Evolutionary conservation across 2,113 vertebrate species (phyloP), one percentile per base, ranked within the genome.

Genomic region (Gymnocephalus cernua): DNA sequence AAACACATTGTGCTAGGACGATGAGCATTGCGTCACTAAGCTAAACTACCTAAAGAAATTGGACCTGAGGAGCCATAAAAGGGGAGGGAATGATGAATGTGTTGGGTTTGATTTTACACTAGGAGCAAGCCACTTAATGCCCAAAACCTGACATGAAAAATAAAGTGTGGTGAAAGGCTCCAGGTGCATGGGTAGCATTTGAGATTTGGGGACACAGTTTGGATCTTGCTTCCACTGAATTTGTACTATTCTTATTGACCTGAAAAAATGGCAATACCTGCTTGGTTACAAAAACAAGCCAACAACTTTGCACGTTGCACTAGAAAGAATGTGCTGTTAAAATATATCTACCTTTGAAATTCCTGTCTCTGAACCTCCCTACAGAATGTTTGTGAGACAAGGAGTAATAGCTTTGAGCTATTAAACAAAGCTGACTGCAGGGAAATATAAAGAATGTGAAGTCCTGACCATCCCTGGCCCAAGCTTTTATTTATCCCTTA

Each of bases 391-490:
- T 71, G 61, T 71, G 57, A 53, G 62, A 65, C 9, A 5, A 38
- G 21, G 32, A 83, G 45, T 62, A 47, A 50, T 21, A 50, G 7
- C 29, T 56, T 71, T 58, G 51, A 77, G 67, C 29, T 74, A 44
- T 62, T 53, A 63, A 84, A 77, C 56, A 54, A 74, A 48, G 13
- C 32, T 63, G 59, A 63, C 50, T 21, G 41, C 45, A 65, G 38
- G 38, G n/a, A 75, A 57, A 69, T 61, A 83, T 62, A 66, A 77
- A 81, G 41, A 73, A 53, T 64, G 51, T 23, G 29, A 78, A 38
- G 79, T 69, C 44, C 50, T 1, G n/a, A 59, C 38, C 59, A 62
- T 82, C 53, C 12, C 27, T 67, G 69, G 63, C 48, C 45, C 9
- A 21, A 32, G 18, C 14, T 74, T 80, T 63, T 62, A 59, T 18